A percentile compares a stretch with the other conserved stretches of the same genome.
These are phyloP conservation scores for Drosophila leontia DNA, from an alignment of 1,140 invertebrate species.

Conservation along the genomic window DNA sequence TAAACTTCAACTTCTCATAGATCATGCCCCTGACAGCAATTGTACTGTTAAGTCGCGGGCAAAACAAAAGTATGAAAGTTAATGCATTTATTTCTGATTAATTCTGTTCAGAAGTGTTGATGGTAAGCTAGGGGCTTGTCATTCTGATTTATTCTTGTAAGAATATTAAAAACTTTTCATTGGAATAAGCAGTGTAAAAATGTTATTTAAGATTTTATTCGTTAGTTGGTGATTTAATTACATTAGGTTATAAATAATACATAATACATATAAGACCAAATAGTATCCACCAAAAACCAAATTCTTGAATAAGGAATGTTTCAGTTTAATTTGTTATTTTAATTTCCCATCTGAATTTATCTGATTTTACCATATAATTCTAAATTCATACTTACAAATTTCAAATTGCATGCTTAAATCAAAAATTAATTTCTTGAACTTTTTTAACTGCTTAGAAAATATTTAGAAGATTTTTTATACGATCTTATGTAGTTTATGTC, in stretches of 20 bases:
- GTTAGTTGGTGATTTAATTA: background rate
- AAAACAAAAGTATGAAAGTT: constrained; percentile 6
- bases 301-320: too few relatives aligned
- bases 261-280: background rate
- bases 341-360: too few relatives aligned
- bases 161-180: background rate
- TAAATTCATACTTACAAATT: background rate
- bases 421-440: background rate
- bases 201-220: background rate
- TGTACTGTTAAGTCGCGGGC: constrained; percentile 13
- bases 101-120: constrained; percentile 8
- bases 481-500: background rate
- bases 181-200: background rate
- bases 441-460: background rate
- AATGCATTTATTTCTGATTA: constrained; percentile 20
- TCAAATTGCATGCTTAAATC: background rate
- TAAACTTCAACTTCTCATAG: constrained; percentile 27
- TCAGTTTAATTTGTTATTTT: too few relatives aligned
- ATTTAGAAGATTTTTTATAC: background rate
- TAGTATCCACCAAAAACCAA: too few relatives aligned
- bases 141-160: constrained; percentile 10
- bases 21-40: constrained; percentile 25
- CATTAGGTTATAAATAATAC: background rate
- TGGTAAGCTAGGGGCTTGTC: background rate
- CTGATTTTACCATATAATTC: background rate